Evolutionary conservation across 2,113 vertebrate genomes (phyloP).

Genomic region (Sterna hirundo): DNA sequence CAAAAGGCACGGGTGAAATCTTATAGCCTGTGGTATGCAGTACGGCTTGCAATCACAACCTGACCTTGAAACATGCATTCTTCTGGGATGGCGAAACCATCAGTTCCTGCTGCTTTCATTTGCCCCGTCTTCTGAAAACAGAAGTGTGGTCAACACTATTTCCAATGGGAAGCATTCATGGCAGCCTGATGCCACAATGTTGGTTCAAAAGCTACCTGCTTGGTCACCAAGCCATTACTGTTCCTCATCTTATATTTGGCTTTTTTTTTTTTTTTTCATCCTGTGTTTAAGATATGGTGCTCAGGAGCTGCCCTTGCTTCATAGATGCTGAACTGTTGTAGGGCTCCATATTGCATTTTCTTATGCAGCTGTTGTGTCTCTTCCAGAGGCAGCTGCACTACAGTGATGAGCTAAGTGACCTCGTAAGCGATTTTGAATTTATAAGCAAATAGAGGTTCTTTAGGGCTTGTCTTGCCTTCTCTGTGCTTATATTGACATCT

Average conservation of each 20-base stretch:
- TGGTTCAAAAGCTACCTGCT: not conserved
- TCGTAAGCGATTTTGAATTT: not conserved
- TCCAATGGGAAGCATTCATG: not conserved
- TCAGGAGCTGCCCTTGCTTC: not conserved
- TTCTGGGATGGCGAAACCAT: not conserved
- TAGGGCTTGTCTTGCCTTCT: not conserved
- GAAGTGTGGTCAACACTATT: not conserved
- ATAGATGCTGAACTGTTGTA: not conserved
- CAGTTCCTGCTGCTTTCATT: not conserved
- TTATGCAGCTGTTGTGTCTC: not conserved
- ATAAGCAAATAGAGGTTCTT: not conserved
- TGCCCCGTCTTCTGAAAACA: not conserved
- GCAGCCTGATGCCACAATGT: not conserved
- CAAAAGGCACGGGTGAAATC: not conserved
- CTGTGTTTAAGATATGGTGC: not conserved
- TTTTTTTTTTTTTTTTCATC: not conserved
- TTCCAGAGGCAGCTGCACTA: not conserved
- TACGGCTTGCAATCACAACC: not conserved
- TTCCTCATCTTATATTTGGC: not conserved
- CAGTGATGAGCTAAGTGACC: not conserved
- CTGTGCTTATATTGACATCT: not conserved
- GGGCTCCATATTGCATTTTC: not conserved
- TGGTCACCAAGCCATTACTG: not conserved
- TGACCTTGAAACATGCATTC: not conserved
- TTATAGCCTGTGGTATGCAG: not conserved